Evolutionary conservation across 2,113 vertebrate species (phyloP).

Genomic region (Perca flavescens): DNA sequence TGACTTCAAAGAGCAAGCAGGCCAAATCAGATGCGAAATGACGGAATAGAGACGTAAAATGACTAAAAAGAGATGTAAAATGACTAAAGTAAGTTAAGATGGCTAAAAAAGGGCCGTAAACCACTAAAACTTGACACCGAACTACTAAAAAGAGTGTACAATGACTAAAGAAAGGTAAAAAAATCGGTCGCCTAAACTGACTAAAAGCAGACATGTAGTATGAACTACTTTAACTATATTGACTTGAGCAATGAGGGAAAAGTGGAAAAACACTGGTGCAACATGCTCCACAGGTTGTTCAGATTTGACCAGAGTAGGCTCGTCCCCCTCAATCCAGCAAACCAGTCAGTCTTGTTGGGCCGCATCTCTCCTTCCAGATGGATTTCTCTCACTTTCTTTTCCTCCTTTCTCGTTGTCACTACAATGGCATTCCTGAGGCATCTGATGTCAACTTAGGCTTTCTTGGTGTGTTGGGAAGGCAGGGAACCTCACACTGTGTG

Average conservation of each 20-base stretch:
- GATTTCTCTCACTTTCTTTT: constrained; percentile 12
- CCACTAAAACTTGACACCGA: too few relatives aligned
- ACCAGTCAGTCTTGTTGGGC: constrained; percentile 66
- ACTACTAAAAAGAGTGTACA: too few relatives aligned
- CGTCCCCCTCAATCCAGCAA: background rate
- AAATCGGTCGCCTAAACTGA: background rate
- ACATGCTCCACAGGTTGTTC: constrained; percentile 5
- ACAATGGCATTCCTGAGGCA: constrained; percentile 46
- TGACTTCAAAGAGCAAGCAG: background rate
- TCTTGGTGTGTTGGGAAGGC: background rate
- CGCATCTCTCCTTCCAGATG: constrained; percentile 37
- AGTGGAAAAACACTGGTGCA: constrained; percentile 1
- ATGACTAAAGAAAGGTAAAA: background rate
- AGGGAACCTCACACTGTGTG: background rate
- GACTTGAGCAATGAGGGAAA: background rate
- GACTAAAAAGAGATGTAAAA: background rate
- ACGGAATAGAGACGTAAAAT: background rate
- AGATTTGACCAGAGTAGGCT: constrained; percentile 44
- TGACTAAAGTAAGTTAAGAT: background rate
- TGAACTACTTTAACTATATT: too few relatives aligned
- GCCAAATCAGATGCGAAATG: background rate
- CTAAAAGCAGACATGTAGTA: background rate
- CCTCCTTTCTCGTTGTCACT: constrained; percentile 23
- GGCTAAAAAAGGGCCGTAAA: background rate
- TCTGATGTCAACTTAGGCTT: constrained; percentile 54